A percentile compares a stretch with the other conserved stretches of the same genome.
Evolutionary conservation across 2,888 invertebrate genomes (phyloP).

Genomic region (Eupithecia tripunctaria): DNA sequence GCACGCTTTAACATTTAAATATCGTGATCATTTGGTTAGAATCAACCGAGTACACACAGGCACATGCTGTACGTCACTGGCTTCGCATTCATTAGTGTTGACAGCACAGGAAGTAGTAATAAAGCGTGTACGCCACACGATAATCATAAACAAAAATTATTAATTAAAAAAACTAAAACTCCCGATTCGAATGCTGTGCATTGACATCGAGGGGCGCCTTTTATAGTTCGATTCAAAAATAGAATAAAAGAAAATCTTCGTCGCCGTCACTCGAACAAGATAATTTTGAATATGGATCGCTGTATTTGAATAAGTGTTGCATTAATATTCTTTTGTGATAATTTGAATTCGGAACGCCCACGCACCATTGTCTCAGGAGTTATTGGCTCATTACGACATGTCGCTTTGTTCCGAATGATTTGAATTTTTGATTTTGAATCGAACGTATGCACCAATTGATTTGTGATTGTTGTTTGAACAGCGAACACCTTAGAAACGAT

Average conservation of each 20-base stretch:
- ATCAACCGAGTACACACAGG: constrained; percentile 21
- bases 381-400: constrained; percentile 83
- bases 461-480: constrained; percentile 53
- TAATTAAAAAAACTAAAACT: constrained; percentile 68
- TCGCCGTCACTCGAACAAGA: constrained; percentile 77
- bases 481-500: constrained; percentile 32
- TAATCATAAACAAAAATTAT: constrained; percentile 77
- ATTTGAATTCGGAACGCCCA: constrained; percentile 81
- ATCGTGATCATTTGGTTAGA: constrained; percentile 29
- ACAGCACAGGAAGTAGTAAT: constrained; percentile 79
- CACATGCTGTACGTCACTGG: constrained; percentile 70
- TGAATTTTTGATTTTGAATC: constrained; percentile 82
- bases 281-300: constrained; percentile 80
- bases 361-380: constrained; percentile 81
- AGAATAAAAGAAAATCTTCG: constrained; percentile 61
- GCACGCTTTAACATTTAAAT: constrained; percentile 32
- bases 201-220: constrained; percentile 64
- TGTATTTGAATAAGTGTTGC: constrained; percentile 83
- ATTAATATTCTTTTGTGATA: constrained; percentile 84
- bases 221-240: constrained; percentile 61
- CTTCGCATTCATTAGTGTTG: constrained; percentile 73
- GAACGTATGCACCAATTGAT: constrained; percentile 68
- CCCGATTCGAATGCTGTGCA: constrained; percentile 71
- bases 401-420: constrained; percentile 75
- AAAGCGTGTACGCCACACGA: constrained; percentile 63